Conservation (phyloP, 2,797 vertebrate species). For the Columba guinea region DNA sequence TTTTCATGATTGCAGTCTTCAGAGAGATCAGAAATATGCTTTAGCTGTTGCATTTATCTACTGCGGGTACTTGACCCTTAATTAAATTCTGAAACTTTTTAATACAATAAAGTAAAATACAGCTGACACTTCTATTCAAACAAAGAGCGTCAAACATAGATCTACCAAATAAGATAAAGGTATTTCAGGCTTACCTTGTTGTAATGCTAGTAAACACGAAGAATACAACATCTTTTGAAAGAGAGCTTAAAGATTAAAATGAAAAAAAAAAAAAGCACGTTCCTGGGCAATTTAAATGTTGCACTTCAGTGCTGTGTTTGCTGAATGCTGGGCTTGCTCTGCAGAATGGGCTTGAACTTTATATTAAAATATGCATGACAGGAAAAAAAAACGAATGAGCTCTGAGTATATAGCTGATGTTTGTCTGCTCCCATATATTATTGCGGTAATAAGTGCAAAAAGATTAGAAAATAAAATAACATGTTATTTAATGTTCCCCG, state of each 20-base stretch:
- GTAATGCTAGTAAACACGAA: conserved; percentile 71
- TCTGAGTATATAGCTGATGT: neutral
- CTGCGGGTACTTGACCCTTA: conserved; percentile 81
- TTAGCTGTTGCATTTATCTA: conserved; percentile 86
- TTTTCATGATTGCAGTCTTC: conserved; percentile 93
- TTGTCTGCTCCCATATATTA: neutral
- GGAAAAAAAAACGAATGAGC: conserved; percentile 11
- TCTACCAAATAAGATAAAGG: conserved; percentile 79
- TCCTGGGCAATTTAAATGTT: conserved; percentile 48
- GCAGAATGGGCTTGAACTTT: conserved; percentile 57
- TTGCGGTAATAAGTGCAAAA: neutral
- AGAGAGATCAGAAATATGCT: conserved; percentile 86
- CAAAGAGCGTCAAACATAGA: conserved; percentile 76
- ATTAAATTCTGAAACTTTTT: conserved; percentile 89
- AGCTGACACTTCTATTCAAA: conserved; percentile 84
- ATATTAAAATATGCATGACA: conserved; percentile 58
- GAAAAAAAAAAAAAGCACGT: neutral
- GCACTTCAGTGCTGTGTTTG: neutral
- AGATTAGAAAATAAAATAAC: neutral
- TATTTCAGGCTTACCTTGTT: conserved; percentile 78
- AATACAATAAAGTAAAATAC: conserved; percentile 87
- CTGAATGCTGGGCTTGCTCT: conserved; percentile 51
- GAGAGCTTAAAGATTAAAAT: conserved; percentile 62
- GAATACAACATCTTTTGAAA: conserved; percentile 59
- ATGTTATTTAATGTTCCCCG: neutral